Conservation (phyloP, 2,797 vertebrate genomes). For the Amazonetta brasiliensis region DNA sequence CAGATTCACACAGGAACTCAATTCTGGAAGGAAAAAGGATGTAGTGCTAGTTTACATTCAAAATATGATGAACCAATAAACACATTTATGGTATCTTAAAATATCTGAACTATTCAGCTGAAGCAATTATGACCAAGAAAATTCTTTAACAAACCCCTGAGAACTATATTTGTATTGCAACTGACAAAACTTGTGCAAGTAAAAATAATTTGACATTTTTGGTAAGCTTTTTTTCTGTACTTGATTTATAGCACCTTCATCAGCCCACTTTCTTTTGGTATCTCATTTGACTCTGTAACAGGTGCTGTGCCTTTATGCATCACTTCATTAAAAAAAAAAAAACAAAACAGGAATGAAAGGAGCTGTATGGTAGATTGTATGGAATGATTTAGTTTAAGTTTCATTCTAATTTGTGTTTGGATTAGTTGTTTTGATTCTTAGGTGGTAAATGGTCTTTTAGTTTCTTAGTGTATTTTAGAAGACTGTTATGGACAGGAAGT, state of each 20-base stretch:
- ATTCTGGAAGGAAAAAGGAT: background rate
- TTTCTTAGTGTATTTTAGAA: background rate
- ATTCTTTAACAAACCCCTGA: background rate
- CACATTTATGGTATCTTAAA: background rate
- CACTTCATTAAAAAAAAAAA: background rate
- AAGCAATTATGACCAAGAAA: background rate
- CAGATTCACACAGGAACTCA: background rate
- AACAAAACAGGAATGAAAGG: background rate
- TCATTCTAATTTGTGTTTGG: background rate
- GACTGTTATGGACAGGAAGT: background rate
- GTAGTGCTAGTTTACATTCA: background rate
- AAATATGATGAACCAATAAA: background rate
- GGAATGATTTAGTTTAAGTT: background rate
- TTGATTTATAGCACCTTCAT: background rate
- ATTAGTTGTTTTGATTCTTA: background rate
- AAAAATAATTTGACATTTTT: background rate
- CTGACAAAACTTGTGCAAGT: background rate
- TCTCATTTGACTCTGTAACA: background rate
- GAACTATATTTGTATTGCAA: background rate
- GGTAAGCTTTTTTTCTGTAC: background rate
- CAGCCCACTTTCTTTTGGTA: background rate
- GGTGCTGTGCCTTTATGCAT: background rate
- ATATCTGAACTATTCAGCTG: background rate
- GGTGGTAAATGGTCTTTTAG: background rate
- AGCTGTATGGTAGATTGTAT: background rate